Base-by-base conservation (phyloP, 1,140 invertebrate species). In the Drosophila asahinai region DNA sequence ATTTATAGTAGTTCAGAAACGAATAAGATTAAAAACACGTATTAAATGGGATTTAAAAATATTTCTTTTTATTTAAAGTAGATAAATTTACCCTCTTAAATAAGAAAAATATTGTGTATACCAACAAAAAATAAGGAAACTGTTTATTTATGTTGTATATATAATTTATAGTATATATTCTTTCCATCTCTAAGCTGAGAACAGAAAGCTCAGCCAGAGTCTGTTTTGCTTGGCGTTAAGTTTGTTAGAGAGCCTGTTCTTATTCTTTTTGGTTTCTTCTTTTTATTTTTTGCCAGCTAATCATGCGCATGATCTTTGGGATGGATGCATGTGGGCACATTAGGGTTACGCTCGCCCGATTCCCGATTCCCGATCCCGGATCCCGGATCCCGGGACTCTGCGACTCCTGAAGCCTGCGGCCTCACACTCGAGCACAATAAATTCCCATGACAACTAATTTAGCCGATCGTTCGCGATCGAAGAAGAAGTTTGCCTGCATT, bases 381-480 rank as follows among this genome's bases (percentile, higher is more conserved):
- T 42, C 5, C 25, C 7, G 14, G 17, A 63, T n/a, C 57, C 17
- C 15, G 40, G 19, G 36, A 42, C 52, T 51, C 27, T 38, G 8
- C 27, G 38, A 38, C 30, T 22, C 47, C 45, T 47, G 38, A 30
- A 62, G 43, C 80, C 61, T 62, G 58, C 22, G 60, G 36, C 19
- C n/a, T 71, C 72, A 68, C 75, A 81, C 79, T 80, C 74, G 84
- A 57, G 83, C 83, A 89, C 86, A 89, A 89, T 89, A 89, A 89
- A 89, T 89, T 89, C 84, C 84, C 84, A 89, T 89, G 84, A 89
- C 86, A 89, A 89, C 86, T 89, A 90, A 89, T 89, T 89, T 89
- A 90, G 84, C 86, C 80, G 68, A 72, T 73, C 67, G 71, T 49
- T 55, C 52, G 66, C 48, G 67, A 61, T 71, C 70, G 75, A 77